phyloP scores from a whole-genome alignment of 2,113 vertebrate genomes.

The Hystrix brachyura region DNA sequence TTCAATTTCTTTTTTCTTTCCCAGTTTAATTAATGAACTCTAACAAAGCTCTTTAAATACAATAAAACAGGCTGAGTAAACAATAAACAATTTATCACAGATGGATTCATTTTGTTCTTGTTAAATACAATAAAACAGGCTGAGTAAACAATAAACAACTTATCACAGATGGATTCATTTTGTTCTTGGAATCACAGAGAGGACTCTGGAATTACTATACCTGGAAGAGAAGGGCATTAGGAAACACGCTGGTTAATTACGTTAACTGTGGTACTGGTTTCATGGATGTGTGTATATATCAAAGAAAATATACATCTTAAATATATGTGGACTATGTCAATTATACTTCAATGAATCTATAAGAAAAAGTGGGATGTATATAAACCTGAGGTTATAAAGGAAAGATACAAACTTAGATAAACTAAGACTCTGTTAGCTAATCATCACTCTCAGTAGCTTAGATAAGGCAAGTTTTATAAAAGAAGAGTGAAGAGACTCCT shows the following conservation, averaged over 20 bases:
- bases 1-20: not conserved
- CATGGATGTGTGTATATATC: not conserved
- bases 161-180: not conserved
- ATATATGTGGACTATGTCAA: not conserved
- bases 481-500: not conserved
- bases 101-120: not conserved
- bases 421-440: not conserved
- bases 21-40: not conserved
- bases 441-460: not conserved
- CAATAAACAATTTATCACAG: not conserved
- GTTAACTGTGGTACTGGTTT: not conserved
- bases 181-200: not conserved
- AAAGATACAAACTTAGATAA: not conserved
- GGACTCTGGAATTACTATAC: not conserved
- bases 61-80: not conserved
- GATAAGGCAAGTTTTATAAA: not conserved
- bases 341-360: not conserved
- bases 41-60: not conserved
- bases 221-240: not conserved
- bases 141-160: not conserved
- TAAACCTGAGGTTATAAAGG: not conserved
- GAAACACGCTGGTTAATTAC: not conserved
- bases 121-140: not conserved
- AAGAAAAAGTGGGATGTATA: not conserved
- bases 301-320: not conserved